Percentiles rank a stretch among this genome's conserved stretches.
These are phyloP conservation scores for Boleophthalmus pectinirostris DNA, from an alignment of 2,113 vertebrate species.

Conservation along the genomic window DNA sequence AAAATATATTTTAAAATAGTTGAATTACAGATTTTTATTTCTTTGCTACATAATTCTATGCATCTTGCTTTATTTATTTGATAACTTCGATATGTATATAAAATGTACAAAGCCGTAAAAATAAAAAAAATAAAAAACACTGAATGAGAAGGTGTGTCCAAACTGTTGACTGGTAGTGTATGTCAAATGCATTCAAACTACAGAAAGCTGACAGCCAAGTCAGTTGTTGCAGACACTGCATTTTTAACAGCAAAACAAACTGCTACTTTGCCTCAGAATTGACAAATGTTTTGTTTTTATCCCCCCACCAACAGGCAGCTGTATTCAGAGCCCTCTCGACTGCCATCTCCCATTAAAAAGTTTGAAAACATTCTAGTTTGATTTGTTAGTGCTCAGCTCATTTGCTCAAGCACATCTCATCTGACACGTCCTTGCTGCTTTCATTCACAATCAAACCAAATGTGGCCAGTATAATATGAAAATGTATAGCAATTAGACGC, in stretches of 20 bases:
- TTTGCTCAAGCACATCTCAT: constrained; percentile 11
- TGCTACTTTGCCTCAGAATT: background rate
- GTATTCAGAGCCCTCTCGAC: background rate
- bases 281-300: background rate
- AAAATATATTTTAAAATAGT: no score
- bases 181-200: background rate
- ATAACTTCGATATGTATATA: no score
- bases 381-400: background rate
- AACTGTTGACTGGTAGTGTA: background rate
- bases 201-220: background rate
- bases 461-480: constrained; percentile 5
- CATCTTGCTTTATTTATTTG: no score
- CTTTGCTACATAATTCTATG: no score
- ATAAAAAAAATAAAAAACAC: no score
- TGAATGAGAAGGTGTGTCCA: no score
- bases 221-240: background rate
- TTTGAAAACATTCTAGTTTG: background rate
- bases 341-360: background rate
- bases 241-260: background rate
- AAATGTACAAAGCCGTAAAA: no score
- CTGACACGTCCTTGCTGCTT: constrained; percentile 1
- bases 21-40: no score
- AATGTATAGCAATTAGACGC: constrained; percentile 11
- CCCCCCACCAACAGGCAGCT: background rate
- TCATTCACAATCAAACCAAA: background rate